phyloP scores from a whole-genome alignment of 1,140 invertebrate species.

The Zelostemma sp. region DNA sequence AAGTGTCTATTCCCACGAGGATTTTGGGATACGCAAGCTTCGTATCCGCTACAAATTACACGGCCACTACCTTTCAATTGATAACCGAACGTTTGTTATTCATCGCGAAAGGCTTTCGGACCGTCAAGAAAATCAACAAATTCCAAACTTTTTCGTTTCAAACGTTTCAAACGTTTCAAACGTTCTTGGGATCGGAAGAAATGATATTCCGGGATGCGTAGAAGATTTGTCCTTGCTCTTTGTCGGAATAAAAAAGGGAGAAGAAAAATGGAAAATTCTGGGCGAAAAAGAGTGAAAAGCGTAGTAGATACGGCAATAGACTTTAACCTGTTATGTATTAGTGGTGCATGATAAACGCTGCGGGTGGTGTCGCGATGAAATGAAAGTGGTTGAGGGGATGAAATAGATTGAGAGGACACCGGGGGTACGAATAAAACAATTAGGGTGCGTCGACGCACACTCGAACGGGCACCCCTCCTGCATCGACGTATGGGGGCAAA shows the following conservation, averaged over 20 bases:
- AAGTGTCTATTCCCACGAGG: conserved; percentile 68
- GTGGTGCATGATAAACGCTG: conserved; percentile 67
- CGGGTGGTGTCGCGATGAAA: conserved; percentile 68
- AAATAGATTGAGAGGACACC: conserved; percentile 64
- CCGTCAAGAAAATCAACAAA: neutral
- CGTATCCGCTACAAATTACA: conserved; percentile 47
- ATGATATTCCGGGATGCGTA: no score
- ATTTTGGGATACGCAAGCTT: conserved; percentile 51
- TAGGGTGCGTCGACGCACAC: conserved; percentile 66
- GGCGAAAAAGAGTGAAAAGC: neutral
- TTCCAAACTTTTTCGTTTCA: no score
- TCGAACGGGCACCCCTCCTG: conserved; percentile 64
- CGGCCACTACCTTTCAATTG: conserved; percentile 45
- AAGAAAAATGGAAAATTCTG: conserved; percentile 28
- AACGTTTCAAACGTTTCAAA: no score
- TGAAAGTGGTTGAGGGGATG: conserved; percentile 64
- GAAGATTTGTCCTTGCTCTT: no score
- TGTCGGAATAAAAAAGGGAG: no score
- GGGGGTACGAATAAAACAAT: conserved; percentile 68
- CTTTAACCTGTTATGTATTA: conserved; percentile 69
- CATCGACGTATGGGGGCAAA: conserved; percentile 50
- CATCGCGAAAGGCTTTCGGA: conserved; percentile 9
- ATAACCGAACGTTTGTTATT: conserved; percentile 24
- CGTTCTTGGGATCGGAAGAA: no score
- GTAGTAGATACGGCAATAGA: conserved; percentile 45